Evolutionary conservation across 2,888 invertebrate genomes (phyloP).

Genomic region (Dryococelus australis): DNA sequence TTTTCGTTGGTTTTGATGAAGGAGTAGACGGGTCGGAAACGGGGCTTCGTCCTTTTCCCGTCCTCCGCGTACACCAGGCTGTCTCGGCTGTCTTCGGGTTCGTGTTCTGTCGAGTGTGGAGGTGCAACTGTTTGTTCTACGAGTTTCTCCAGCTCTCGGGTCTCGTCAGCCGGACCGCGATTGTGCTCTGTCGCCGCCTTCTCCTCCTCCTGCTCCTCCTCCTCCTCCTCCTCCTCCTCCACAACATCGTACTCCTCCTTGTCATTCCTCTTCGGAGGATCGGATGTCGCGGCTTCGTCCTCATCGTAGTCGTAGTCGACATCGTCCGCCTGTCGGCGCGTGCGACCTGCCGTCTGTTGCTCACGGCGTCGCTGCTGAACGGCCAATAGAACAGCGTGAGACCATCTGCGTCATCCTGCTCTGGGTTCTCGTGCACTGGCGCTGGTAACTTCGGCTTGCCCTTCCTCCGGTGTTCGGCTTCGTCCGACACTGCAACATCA

Average conservation of each 20-base stretch:
- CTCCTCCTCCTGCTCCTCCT: too few relatives aligned
- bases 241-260: too few relatives aligned
- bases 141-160: too few relatives aligned
- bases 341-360: background rate
- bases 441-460: background rate
- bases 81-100: background rate
- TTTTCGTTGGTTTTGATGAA: slow-evolving; percentile 55
- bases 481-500: background rate
- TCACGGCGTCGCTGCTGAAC: background rate
- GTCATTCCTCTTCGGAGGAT: too few relatives aligned
- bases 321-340: background rate
- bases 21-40: slow-evolving; percentile 53
- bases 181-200: too few relatives aligned
- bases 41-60: background rate
- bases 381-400: background rate
- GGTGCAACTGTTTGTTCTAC: too few relatives aligned
- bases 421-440: background rate
- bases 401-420: background rate
- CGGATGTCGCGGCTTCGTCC: background rate
- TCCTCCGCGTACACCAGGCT: too few relatives aligned
- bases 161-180: too few relatives aligned
- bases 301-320: background rate
- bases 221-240: too few relatives aligned
- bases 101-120: background rate
- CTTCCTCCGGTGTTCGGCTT: background rate